Evolutionary conservation across 2,113 vertebrate genomes (phyloP).

Genomic region (Heterotilapia buettikoferi): DNA sequence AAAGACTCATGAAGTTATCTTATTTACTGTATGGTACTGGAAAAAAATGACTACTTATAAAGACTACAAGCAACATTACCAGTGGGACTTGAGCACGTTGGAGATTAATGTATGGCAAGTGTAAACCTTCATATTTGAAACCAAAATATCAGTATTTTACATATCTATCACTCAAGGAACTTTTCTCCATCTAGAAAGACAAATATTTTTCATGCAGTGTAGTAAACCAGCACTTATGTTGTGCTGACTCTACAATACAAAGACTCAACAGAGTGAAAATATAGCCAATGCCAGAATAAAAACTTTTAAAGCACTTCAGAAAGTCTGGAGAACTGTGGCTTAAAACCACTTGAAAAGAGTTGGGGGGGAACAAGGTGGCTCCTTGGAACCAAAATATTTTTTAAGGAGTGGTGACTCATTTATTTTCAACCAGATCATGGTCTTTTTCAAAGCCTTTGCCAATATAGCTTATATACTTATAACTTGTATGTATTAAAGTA

Average conservation of each 20-base stretch:
- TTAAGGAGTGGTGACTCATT: background rate
- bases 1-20: background rate
- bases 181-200: too few relatives aligned
- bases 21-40: background rate
- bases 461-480: background rate
- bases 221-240: background rate
- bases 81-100: too few relatives aligned
- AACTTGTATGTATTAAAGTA: background rate
- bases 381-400: background rate
- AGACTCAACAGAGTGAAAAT: background rate
- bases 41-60: background rate
- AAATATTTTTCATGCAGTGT: too few relatives aligned
- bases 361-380: rapidly evolving
- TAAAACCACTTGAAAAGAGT: background rate
- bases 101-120: too few relatives aligned
- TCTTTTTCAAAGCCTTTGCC: background rate
- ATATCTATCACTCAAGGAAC: too few relatives aligned
- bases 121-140: too few relatives aligned
- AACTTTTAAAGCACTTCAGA: background rate
- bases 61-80: too few relatives aligned
- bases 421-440: background rate
- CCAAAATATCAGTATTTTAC: too few relatives aligned
- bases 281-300: background rate
- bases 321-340: background rate
- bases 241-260: background rate